phyloP scores from a whole-genome alignment of 2,113 vertebrate genomes.

The Centropus bengalensis region DNA sequence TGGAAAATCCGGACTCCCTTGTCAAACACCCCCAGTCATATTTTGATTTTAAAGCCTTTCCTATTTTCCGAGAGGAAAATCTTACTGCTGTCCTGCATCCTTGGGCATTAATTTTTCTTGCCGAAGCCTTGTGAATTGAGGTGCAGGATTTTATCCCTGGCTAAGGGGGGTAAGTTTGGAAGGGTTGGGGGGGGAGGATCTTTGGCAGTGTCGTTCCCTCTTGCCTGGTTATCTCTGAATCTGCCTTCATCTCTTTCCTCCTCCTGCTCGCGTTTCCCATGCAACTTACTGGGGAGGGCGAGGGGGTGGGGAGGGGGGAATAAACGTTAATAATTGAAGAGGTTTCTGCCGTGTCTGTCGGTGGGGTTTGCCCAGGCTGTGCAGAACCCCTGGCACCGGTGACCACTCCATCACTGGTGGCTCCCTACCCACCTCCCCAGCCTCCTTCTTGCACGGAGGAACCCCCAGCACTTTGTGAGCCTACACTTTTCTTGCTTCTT shows the following conservation, averaged over 20 bases:
- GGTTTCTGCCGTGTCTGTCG: not conserved
- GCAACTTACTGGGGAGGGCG: not conserved
- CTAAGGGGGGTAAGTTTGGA: not conserved
- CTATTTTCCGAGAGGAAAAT: not conserved
- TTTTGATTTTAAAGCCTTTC: not conserved
- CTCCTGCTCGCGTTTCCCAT: not conserved
- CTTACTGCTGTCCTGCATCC: not conserved
- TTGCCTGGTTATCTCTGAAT: not conserved
- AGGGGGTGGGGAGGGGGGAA: not conserved
- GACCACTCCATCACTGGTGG: not conserved
- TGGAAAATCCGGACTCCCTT: not conserved
- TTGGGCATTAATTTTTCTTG: not conserved
- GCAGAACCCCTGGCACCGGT: not conserved
- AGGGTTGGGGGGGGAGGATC: not conserved
- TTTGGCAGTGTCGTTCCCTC: not conserved
- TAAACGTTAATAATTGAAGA: not conserved
- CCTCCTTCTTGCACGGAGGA: not conserved
- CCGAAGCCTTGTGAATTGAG: not conserved
- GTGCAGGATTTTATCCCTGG: not conserved
- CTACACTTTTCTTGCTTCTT: constrained; percentile 10
- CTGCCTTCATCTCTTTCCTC: not conserved
- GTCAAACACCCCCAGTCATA: not conserved
- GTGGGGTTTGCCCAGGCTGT: not conserved
- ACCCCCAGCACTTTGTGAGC: not conserved
- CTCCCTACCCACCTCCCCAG: not conserved